A percentile compares a stretch with the other conserved stretches of the same genome.
phyloP scores from a whole-genome alignment of 2,113 vertebrate species.

The Phalacrocorax pelagicus region DNA sequence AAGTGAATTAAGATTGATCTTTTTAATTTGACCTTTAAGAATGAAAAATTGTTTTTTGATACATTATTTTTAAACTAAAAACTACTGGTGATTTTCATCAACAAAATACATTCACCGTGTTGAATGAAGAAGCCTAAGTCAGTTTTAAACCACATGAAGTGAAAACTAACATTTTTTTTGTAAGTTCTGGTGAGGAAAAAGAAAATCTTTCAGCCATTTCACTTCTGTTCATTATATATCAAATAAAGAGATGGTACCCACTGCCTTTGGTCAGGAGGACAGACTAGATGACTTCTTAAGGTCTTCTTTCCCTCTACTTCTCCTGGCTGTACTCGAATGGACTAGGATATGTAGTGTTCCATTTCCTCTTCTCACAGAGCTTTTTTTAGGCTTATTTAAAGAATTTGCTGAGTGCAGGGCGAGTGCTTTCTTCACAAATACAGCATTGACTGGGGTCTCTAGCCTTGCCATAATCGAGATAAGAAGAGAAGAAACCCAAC shows the following conservation, averaged over 20 bases:
- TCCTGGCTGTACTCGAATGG: background rate
- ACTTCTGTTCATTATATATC: background rate
- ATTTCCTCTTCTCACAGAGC: background rate
- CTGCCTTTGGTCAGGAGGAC: background rate
- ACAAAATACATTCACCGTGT: background rate
- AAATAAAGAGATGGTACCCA: background rate
- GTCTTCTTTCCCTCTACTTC: background rate
- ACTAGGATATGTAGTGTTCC: background rate
- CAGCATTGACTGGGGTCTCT: background rate
- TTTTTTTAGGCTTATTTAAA: background rate
- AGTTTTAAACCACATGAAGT: background rate
- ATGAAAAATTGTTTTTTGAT: background rate
- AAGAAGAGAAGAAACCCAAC: background rate
- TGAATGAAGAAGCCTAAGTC: background rate
- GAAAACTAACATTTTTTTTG: background rate
- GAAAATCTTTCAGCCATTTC: background rate
- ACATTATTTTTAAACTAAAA: background rate
- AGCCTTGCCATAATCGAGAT: background rate
- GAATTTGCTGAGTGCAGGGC: background rate
- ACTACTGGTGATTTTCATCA: background rate
- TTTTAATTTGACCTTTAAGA: background rate
- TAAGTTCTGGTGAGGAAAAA: background rate
- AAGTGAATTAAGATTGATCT: background rate
- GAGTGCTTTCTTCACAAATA: background rate
- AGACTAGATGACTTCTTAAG: slow-evolving; percentile 27